Base-by-base conservation (phyloP, 2,888 invertebrate species). In the Stenurella melanura region DNA sequence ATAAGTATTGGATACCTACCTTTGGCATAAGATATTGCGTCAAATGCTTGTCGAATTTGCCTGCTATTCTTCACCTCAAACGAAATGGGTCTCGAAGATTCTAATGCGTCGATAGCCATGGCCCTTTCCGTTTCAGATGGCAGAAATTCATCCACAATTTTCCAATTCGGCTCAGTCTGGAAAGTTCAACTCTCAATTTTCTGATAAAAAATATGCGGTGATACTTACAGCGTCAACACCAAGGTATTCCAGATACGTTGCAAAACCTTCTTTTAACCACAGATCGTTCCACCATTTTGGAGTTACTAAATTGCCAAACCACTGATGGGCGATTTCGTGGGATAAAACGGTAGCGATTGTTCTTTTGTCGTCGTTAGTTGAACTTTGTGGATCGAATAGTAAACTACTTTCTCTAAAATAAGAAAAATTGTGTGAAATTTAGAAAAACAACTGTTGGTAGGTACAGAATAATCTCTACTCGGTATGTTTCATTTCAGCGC, bases 221-320 rank as follows among this genome's bases (percentile, higher is more conserved):
- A 57, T 72, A 89, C 91, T 90, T 80, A 93, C 93, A 78, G 91
- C 88, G 78, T 92, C 87, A 1, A 92, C 91, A 0, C 92, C 92
- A 0, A 92, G 87, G 80, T 92, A 92, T 80, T 91, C 90, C 79
- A 92, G 89, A 83, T 92, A 93, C 0, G 92, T 92, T 1, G 96
- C 94, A 87, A 96, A 96, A 0, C 96, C 96, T 88, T 95, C 94
- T 84, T 94, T 94, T 21, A 95, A 89, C 94, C 94, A 95, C 9
- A 93, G 88, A 83, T 93, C 93, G 58, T 92, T 92, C 94, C 94
- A 94, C 94, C 94, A 94, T 21, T 89, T 89, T 86, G 93, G 93
- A 4, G 94, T 94, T 72, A 94, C 94, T 15, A 94, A 90, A 90
- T 94, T 93, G 0, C 95, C 95, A 87, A 94, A 95, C 94, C 95